phyloP scores from a whole-genome alignment of 2,113 vertebrate species.

The Orientallactaga bullata region DNA sequence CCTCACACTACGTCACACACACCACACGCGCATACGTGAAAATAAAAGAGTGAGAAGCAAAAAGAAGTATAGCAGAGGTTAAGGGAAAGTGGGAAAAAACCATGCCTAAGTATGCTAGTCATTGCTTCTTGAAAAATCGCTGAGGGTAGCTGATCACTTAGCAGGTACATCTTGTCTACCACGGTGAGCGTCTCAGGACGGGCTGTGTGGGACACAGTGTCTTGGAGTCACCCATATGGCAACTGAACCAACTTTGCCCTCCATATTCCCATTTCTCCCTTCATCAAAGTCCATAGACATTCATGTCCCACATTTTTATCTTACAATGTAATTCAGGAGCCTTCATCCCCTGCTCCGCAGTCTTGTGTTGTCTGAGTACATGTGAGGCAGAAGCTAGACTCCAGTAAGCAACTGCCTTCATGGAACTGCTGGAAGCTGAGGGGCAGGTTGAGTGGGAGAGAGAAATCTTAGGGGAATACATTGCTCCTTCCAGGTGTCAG shows the following conservation, averaged over 20 bases:
- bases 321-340: background rate
- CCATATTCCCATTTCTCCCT: no score
- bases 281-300: background rate
- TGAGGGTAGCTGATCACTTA: background rate
- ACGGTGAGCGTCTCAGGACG: background rate
- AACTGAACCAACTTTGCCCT: background rate
- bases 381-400: background rate
- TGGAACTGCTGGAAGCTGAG: background rate
- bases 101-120: background rate
- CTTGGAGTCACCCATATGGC: background rate
- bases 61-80: background rate
- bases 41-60: background rate
- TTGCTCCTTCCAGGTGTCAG: background rate
- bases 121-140: background rate
- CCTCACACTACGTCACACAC: no score
- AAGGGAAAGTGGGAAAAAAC: background rate
- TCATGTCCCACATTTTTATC: background rate
- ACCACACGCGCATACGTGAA: background rate
- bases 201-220: background rate
- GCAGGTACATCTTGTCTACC: background rate
- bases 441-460: background rate
- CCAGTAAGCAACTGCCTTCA: background rate
- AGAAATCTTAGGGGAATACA: background rate
- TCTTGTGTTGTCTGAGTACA: background rate
- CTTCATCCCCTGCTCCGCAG: background rate